Evolutionary conservation across 1,140 invertebrate species (phyloP).

Genomic region (Chymomyza costata): DNA sequence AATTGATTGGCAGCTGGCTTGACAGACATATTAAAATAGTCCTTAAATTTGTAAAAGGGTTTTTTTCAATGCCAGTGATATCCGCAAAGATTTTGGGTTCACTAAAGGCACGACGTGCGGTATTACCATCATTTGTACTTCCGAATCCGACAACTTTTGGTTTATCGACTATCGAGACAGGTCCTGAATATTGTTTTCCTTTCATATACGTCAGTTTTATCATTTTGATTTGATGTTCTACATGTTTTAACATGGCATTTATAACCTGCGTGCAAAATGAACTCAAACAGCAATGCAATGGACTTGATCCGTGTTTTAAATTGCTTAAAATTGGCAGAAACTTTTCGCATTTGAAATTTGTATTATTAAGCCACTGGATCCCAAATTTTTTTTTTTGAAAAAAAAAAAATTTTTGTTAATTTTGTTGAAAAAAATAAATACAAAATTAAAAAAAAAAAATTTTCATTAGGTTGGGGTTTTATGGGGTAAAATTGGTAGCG

Average conservation of each 20-base stretch:
- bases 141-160: constrained; percentile 29
- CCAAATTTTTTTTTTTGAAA: no score
- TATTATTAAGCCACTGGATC: no score
- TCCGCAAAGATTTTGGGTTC: no score
- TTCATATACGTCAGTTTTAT: constrained; percentile 3
- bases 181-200: constrained; percentile 11
- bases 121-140: constrained; percentile 57
- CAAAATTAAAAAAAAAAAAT: no score
- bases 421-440: no score
- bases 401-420: no score
- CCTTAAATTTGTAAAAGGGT: no score
- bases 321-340: constrained; percentile 12
- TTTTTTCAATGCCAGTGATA: constrained; percentile 54
- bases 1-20: no score
- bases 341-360: constrained; percentile 7
- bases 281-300: constrained; percentile 16
- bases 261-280: constrained; percentile 13
- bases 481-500: no score
- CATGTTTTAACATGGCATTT: constrained; percentile 12
- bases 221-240: constrained; percentile 2
- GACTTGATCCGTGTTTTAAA: constrained; percentile 10
- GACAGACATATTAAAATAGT: no score
- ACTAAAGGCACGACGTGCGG: no score
- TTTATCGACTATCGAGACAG: not conserved
- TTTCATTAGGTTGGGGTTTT: no score